Percentiles rank a stretch among this genome's conserved stretches.
Conservation (phyloP, 2,888 invertebrate species). For the Lasiommata megera region DNA sequence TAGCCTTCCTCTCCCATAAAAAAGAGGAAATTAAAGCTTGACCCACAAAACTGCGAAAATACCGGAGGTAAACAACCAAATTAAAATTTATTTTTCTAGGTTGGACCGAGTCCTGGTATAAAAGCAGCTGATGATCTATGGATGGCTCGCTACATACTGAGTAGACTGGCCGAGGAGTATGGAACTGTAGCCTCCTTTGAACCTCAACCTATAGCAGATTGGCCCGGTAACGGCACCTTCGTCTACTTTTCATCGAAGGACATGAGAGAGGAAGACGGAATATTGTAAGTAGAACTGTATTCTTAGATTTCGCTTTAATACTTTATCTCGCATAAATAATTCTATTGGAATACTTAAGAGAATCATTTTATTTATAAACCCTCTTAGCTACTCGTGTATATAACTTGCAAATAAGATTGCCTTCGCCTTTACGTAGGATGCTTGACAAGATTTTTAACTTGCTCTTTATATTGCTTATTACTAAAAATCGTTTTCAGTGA, state of each 20-base stretch:
- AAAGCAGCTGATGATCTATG: constrained; percentile 91
- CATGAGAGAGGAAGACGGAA: constrained; percentile 93
- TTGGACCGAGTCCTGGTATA: constrained; percentile 94
- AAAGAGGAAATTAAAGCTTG: too few species aligned
- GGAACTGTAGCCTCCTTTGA: constrained; percentile 86
- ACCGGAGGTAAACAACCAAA: too few species aligned
- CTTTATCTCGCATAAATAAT: too few species aligned
- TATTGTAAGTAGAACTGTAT: constrained; percentile 62
- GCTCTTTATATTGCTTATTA: background rate
- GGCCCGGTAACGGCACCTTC: constrained; percentile 96
- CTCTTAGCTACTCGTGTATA: background rate
- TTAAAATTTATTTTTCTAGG: constrained; percentile 58
- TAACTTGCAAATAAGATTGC: background rate
- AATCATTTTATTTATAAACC: background rate
- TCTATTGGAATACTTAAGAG: too few species aligned
- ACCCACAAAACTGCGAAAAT: too few species aligned
- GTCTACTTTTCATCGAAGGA: constrained; percentile 93
- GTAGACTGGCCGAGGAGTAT: constrained; percentile 93
- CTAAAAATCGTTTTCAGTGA: too few species aligned
- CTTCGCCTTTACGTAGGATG: background rate
- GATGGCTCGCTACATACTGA: constrained; percentile 92
- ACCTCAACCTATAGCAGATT: constrained; percentile 88
- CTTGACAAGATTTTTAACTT: background rate
- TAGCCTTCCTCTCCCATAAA: too few species aligned
- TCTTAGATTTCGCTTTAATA: too few species aligned